phyloP scores from a whole-genome alignment of 2,113 vertebrate genomes.

The Crotalus tigris region DNA sequence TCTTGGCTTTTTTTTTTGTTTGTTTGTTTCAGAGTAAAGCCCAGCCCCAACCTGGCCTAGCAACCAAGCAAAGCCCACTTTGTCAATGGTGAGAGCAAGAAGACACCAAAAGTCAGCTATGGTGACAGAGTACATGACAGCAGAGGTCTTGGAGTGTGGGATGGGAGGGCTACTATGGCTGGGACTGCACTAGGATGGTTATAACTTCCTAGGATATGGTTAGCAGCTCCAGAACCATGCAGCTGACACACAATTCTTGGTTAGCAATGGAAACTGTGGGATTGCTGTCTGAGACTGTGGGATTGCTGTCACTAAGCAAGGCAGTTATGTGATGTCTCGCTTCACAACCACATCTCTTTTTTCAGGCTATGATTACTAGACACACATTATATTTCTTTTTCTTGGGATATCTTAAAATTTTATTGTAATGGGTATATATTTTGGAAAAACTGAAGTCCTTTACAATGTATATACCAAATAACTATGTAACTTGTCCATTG shows the following conservation, averaged over 20 bases:
- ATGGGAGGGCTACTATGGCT: background rate
- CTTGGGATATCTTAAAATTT: too few relatives aligned
- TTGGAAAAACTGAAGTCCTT: too few relatives aligned
- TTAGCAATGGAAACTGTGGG: background rate
- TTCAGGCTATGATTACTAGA: background rate
- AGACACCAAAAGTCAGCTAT: background rate
- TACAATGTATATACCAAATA: background rate
- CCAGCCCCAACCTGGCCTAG: too few relatives aligned
- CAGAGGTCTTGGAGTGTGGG: background rate
- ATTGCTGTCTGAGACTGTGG: background rate
- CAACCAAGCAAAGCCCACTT: background rate
- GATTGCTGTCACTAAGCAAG: background rate
- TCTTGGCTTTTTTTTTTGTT: too few relatives aligned
- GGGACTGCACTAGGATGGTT: background rate
- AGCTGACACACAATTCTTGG: background rate
- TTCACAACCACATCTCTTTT: background rate
- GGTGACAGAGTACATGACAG: background rate
- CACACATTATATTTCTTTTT: background rate
- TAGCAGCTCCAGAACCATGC: background rate
- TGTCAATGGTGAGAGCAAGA: background rate
- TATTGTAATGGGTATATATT: too few relatives aligned
- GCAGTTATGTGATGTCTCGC: background rate
- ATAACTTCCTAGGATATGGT: background rate
- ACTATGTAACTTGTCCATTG: conserved; percentile 25
- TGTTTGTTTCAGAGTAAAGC: too few relatives aligned